Evolutionary conservation across 2,888 invertebrate species (phyloP), one percentile per base, ranked within the genome.

Genomic region (Drosophila anomelani): DNA sequence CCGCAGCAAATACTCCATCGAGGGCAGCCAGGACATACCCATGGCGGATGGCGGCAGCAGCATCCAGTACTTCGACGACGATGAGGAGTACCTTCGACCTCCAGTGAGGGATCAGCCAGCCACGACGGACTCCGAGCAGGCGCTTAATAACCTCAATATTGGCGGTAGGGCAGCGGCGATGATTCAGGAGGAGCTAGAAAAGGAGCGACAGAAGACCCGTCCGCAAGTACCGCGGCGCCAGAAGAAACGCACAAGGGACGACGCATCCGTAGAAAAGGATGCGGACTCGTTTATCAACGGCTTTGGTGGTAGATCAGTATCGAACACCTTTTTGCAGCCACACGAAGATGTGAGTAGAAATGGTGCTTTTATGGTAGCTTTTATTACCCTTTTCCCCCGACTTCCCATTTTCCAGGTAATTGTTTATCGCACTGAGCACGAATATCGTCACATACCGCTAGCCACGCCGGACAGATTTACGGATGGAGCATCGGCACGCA

Each of bases 341-440:
- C 88, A 89, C 73, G 92, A 93, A 89, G 91, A 92, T 88, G 92
- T 92, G 77, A 86, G 90, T 87, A 66, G 0, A 8, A 17, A 23
- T 10, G 6, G 12, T 0, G 1, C 9, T n/a, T 26, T 9, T n/a
- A 20, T 20, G 20, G 20, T 20, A 29, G 17, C n/a, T 20, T 17
- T 0, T 1, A 23, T 29, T 6, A 12, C 3, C 1, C 12, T 9
- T 34, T 12, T 34, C 9, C 26, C 26, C 20, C 26, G 2, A 44
- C 12, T 29, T 43, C 17, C 32, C 1, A 38, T 10, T 29, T 32
- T n/a, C n/a, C 2, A 95, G 95, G 93, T 95, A 91, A 94, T 95
- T 81, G 94, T 95, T 85, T 95, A 94, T 91, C 94, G 94, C 82
- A 94, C 94, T 78, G 94, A 95, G 87, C 95, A 95, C 82, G 95